Base-by-base conservation (phyloP, 2,888 invertebrate genomes). In the Zaprionus bogoriensis region DNA sequence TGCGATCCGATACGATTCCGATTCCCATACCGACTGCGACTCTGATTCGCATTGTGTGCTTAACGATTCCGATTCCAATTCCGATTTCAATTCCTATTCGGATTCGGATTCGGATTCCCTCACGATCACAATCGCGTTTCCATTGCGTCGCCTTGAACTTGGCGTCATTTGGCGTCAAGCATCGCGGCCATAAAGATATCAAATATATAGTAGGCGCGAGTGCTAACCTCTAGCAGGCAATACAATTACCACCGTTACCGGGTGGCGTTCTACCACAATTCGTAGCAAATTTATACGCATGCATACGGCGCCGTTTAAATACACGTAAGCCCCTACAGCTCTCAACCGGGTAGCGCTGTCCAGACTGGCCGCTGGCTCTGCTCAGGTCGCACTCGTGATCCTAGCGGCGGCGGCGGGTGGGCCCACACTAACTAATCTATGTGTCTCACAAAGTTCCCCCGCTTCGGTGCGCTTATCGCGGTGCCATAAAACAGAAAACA, bases 141-240 rank as follows among this genome's bases (percentile, higher is more conserved):
- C 38, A 38, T 14, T 14, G 32, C 7, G 7, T 20, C 55, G 80
- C 80, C 80, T 84, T 84, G 80, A 84, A 81, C 80, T 81, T 41
- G 41, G n/a, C 41, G 41, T 80, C 80, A 84, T 81, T 80, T 76
- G 74, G 67, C 74, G 73, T 64, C 64, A 51, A 67, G 80, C 80
- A 78, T 67, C 76, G 82, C 67, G 58, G 55, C 71, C 74, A 85
- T 84, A 81, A 76, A 82, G 71, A 80, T 80, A 69, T 72, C 42
- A n/a, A 4, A 27, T 28, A 39, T 4, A 22, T 20, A 20, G 10
- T 39, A 39, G 19, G 10, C 32, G 17, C 12, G 4, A n/a, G n/a
- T n/a, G n/a, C n/a, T n/a, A n/a, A n/a, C n/a, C n/a, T n/a, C n/a
- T n/a, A n/a, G n/a, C n/a, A n/a, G n/a, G n/a, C 9, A 39, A n/a